Base-by-base conservation (phyloP, 2,888 invertebrate species). In the Acanthosepion esculentum region DNA sequence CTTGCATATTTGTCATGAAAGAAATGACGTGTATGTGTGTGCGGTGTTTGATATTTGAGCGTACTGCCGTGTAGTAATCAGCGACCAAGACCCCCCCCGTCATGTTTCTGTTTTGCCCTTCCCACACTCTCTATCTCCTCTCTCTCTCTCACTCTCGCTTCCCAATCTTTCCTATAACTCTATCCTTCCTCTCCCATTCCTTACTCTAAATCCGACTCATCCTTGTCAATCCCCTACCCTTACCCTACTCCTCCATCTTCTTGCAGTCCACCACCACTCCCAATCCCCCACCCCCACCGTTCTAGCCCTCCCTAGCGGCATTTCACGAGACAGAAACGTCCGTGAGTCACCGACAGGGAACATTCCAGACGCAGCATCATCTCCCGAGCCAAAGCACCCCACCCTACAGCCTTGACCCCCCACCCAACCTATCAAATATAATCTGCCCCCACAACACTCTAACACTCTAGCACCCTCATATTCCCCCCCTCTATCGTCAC, bases 261-360 rank as follows among this genome's bases (percentile, higher is more conserved):
- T 10, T 29, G 26, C 29, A 78, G 78, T 29, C 29, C 78, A 78
- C 29, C 78, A 10, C 78, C 78, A 29, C n/a, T 78, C 8, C 29
- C 64, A 64, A 8, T 20, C 1, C 29, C 64, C 78, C 26, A 64
- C 8, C 29, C 78, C 55, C 55, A 18, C 55, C 55, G 20, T 18
- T 20, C 78, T 78, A 78, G 78, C 78, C 78, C 78, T 78, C 78
- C 78, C 78, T 78, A 78, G 78, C 78, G 78, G 78, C 78, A 78
- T 78, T 78, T 78, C 78, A 33, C 78, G 78, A 33, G 78, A 78
- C 78, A 33, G 78, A 78, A 33, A 78, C 78, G 78, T 78, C 78
- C 12, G 78, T 78, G 78, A 78, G 78, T 78, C 78, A 78, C n/a
- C 78, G 7, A 64, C 64, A 64, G 33, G 18, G 78, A 78, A 78